Conservation (phyloP, 1,140 invertebrate species). For the Heliothis subflexa region DNA sequence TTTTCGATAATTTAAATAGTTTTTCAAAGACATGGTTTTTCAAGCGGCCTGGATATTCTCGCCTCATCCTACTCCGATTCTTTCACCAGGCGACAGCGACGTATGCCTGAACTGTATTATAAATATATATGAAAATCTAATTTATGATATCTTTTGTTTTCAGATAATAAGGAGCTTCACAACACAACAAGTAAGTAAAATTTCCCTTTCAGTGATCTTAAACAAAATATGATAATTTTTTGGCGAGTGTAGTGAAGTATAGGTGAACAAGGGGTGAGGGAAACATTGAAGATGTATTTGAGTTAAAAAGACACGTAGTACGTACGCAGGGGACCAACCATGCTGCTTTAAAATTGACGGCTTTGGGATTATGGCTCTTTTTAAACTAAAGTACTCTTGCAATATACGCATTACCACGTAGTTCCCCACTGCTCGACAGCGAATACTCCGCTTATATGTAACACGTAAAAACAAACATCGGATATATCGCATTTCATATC, state of each 20-base stretch:
- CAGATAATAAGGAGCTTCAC: constrained; percentile 20
- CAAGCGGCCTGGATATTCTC: too few species aligned
- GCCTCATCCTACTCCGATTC: too few species aligned
- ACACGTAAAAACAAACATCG: constrained; percentile 21
- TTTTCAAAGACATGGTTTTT: not conserved
- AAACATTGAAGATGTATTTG: not conserved
- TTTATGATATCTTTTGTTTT: not conserved
- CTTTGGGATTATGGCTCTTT: not conserved
- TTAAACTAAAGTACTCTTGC: not conserved
- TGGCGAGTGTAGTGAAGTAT: constrained; percentile 7
- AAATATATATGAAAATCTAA: too few species aligned
- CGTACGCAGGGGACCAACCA: not conserved
- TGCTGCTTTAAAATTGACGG: constrained; percentile 2
- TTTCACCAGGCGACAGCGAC: too few species aligned
- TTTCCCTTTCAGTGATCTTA: not conserved
- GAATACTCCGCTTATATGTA: not conserved
- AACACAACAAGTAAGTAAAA: constrained; percentile 11
- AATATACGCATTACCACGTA: not conserved
- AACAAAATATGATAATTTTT: constrained; percentile 33
- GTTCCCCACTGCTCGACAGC: constrained; percentile 5
- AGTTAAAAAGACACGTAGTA: not conserved
- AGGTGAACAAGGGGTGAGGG: not conserved
- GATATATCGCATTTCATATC: constrained; percentile 24
- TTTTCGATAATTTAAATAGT: not conserved
- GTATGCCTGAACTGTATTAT: too few species aligned